Base-by-base conservation (phyloP, 2,888 invertebrate species). In the Bugula neritina region DNA sequence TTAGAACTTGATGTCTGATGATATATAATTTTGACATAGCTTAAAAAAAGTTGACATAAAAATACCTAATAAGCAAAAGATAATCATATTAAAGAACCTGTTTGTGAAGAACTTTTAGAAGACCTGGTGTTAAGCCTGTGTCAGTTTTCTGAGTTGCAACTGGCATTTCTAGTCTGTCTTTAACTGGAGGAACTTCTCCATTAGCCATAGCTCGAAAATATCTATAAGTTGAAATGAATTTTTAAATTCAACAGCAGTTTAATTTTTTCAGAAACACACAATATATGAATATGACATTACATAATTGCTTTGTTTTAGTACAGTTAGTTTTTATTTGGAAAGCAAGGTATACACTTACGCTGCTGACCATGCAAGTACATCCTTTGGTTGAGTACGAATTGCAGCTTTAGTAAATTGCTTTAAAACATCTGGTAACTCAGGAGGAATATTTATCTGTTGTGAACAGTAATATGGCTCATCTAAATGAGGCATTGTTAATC, bases 381-480 rank as follows among this genome's bases (percentile, higher is more conserved):
- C 94, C 76, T 90, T 89, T 0, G 94, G 94, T 81, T 94, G 94
- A 1, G 93, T 93, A 78, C 92, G 88, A 73, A 94, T 93, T 0
- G 93, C 94, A 43, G 93, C 93, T 87, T 94, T 94, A 58, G 93
- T 92, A 80, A 90, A 94, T 80, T 91, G 90, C 83, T 93, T 92
- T 72, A 94, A 84, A 71, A 94, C 90, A 79, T 90, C 90, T 0
- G 93, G 93, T 78, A 92, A 89, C 76, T 89, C 89, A 0, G 92
- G 90, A 0, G 93, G 93, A 73, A 94, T 90, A 71, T 89, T 88
- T 34, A 94, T 92, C 84, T 92, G 91, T 84, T 92, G 90, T 0
- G 91, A 89, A 84, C 90, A 91, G 86, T 91, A 92, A 86, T 90
- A 89, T 75, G 90, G 89, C 73, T 91, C 90, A 29, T 88, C 84